Percentiles rank a stretch among this genome's conserved stretches.
Conservation (phyloP, 37 sponge, comb jelly and placozoan genomes). For the Agelas oroides region DNA sequence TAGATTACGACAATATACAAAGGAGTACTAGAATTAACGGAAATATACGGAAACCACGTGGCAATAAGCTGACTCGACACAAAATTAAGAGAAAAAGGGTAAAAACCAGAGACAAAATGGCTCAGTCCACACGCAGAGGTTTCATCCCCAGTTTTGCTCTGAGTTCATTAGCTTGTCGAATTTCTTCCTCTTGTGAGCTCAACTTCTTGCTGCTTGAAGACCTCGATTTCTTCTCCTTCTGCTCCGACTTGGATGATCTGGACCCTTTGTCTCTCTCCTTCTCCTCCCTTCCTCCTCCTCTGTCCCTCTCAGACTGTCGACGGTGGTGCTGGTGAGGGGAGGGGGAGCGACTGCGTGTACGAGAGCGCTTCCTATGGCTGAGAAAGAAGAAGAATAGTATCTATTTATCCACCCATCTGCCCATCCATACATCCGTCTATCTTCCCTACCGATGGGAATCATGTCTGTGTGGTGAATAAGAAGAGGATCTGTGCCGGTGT, state of each 20-base stretch:
- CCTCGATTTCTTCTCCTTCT: conserved; percentile 49
- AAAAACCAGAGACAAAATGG: background rate
- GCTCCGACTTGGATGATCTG: background rate
- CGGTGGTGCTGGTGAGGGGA: conserved; percentile 1
- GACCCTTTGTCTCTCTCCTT: conserved; percentile 16
- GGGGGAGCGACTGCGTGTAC: conserved; percentile 6
- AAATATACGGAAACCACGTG: no score
- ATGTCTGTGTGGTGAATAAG: conserved; percentile 18
- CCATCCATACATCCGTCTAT: no score
- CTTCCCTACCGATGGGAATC: background rate
- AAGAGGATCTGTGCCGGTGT: conserved; percentile 41
- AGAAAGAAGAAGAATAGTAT: no score
- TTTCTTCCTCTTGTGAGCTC: conserved; percentile 71
- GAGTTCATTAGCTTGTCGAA: conserved; percentile 82
- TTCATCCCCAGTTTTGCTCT: conserved; percentile 80
- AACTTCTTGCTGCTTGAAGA: conserved; percentile 17
- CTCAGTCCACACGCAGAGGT: conserved; percentile 53
- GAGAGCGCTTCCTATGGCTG: background rate
- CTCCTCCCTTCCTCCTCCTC: conserved; percentile 14
- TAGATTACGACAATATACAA: background rate
- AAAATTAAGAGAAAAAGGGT: conserved; percentile 49
- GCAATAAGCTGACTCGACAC: background rate
- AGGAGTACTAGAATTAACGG: background rate
- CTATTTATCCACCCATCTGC: no score
- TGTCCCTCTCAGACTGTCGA: conserved; percentile 41